phyloP scores from a whole-genome alignment of 1,140 invertebrate genomes.

The Laupala kohalensis region DNA sequence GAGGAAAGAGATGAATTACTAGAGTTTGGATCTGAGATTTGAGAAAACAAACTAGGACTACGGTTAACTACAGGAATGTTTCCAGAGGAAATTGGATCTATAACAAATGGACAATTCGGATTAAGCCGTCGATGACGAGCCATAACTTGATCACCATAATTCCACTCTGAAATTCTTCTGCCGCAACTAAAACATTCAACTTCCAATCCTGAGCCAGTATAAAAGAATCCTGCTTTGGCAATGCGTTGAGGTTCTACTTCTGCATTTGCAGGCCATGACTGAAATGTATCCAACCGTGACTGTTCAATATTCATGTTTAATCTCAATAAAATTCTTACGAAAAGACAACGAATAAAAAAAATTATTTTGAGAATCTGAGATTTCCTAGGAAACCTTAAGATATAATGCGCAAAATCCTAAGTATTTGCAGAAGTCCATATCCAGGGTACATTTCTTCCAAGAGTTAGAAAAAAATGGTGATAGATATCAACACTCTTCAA shows the following conservation, averaged over 20 bases:
- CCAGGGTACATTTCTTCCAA: no score
- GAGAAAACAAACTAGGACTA: background rate
- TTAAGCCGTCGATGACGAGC: constrained; percentile 42
- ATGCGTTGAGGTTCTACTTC: constrained; percentile 47
- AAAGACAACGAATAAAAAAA: no score
- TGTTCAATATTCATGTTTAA: constrained; percentile 58
- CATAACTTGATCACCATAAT: constrained; percentile 59
- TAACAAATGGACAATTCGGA: constrained; percentile 58
- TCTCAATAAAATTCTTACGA: no score
- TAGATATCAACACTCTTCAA: no score
- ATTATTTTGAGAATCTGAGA: no score
- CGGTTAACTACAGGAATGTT: constrained; percentile 41
- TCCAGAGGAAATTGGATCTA: constrained; percentile 42
- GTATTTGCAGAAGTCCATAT: no score
- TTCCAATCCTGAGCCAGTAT: constrained; percentile 46
- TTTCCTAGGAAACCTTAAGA: no score
- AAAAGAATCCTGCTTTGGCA: constrained; percentile 73
- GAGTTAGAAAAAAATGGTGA: no score
- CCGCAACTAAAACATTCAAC: constrained; percentile 66
- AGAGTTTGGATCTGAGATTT: background rate
- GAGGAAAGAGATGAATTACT: background rate
- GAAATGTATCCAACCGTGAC: constrained; percentile 52
- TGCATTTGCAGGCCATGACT: constrained; percentile 52
- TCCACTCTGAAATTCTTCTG: constrained; percentile 56
- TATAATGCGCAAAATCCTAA: no score